Evolutionary conservation across 2,797 vertebrate species (phyloP).

Genomic region (Phalanger gymnotis): DNA sequence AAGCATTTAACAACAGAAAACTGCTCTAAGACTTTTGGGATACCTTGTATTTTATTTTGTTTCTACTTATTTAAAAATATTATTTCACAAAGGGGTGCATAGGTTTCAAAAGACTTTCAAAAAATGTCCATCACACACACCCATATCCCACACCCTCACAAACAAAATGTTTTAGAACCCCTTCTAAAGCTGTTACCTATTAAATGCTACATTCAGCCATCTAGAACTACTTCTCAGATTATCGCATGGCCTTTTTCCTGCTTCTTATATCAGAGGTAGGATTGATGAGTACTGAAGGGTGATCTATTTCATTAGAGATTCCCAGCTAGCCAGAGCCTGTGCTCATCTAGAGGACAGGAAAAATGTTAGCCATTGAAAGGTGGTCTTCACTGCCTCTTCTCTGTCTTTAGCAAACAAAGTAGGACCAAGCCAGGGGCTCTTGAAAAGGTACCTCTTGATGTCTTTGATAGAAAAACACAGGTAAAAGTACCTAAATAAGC

Average conservation of each 20-base stretch:
- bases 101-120: background rate
- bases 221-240: background rate
- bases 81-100: background rate
- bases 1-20: background rate
- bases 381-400: constrained; percentile 37
- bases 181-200: background rate
- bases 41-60: background rate
- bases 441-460: constrained; percentile 48
- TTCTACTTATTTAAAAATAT: background rate
- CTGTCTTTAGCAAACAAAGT: constrained; percentile 31
- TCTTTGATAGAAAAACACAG: constrained; percentile 34
- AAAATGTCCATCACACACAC: background rate
- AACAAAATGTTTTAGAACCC: background rate
- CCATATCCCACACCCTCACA: background rate
- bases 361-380: background rate
- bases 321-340: background rate
- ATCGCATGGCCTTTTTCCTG: constrained; percentile 24
- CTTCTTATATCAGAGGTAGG: constrained; percentile 20
- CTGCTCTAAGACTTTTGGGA: background rate
- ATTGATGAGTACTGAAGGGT: background rate
- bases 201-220: background rate
- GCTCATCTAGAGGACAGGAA: background rate
- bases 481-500: background rate
- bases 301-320: constrained; percentile 6
- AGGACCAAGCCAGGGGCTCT: constrained; percentile 6